phyloP scores from a whole-genome alignment of 1,140 invertebrate species.

The Solen grandis region DNA sequence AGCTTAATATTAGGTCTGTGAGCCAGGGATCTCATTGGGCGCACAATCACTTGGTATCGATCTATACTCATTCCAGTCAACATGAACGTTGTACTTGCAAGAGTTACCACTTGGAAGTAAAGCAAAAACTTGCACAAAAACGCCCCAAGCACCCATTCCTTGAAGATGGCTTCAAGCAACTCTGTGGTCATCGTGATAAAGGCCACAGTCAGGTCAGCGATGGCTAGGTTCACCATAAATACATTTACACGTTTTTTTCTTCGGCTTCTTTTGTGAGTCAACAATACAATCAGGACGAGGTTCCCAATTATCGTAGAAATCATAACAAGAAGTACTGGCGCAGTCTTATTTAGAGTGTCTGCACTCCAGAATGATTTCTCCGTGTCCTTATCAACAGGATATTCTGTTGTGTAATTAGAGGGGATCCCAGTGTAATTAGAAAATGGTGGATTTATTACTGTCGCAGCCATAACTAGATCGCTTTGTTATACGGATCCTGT shows the following conservation, averaged over 20 bases:
- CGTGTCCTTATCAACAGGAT: slow-evolving; percentile 3
- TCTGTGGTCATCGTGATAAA: slow-evolving; percentile 82
- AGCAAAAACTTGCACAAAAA: slow-evolving; percentile 80
- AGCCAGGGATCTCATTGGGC: slow-evolving; percentile 74
- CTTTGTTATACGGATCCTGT: no score
- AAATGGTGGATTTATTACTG: no score
- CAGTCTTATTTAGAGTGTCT: slow-evolving; percentile 75
- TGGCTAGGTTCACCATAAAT: slow-evolving; percentile 80
- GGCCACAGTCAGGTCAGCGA: slow-evolving; percentile 81
- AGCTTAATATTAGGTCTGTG: slow-evolving; percentile 69
- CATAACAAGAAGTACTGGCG: slow-evolving; percentile 79
- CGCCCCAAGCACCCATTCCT: slow-evolving; percentile 81
- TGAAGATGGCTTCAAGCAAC: slow-evolving; percentile 80
- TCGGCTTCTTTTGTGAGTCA: slow-evolving; percentile 70
- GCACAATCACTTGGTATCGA: slow-evolving; percentile 78
- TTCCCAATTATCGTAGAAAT: slow-evolving; percentile 75
- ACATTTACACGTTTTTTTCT: slow-evolving; percentile 76
- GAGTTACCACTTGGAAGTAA: slow-evolving; percentile 81
- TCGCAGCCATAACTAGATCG: no score
- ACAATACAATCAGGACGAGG: slow-evolving; percentile 68
- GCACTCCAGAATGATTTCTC: slow-evolving; percentile 69
- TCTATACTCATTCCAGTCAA: slow-evolving; percentile 82
- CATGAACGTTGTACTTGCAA: slow-evolving; percentile 81
- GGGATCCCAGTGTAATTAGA: no score
- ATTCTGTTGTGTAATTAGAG: no score